Conservation (phyloP, 2,113 vertebrate species). For the Lepisosteus oculatus region DNA sequence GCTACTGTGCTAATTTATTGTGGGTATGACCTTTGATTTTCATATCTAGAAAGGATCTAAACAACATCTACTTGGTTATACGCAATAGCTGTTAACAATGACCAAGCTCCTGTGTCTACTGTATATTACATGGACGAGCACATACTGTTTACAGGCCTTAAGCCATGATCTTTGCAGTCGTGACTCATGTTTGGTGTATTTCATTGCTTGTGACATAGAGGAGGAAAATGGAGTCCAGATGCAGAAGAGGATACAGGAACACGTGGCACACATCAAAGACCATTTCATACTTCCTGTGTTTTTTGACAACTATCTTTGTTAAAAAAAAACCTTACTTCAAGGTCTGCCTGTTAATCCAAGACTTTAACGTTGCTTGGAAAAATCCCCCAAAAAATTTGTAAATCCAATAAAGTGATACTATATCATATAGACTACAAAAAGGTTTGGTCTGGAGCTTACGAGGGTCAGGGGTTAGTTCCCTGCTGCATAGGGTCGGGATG, state of each 20-base stretch:
- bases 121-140: too few relatives aligned
- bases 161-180: constrained; percentile 38
- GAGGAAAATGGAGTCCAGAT: constrained; percentile 74
- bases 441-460: too few relatives aligned
- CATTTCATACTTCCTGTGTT: constrained; percentile 5
- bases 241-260: constrained; percentile 65
- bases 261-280: constrained; percentile 51
- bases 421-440: too few relatives aligned
- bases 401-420: too few relatives aligned
- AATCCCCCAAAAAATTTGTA: neutral
- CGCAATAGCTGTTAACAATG: too few relatives aligned
- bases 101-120: too few relatives aligned
- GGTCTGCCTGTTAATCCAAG: neutral
- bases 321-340: neutral
- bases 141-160: constrained; percentile 29
- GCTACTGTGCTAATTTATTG: too few relatives aligned
- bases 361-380: neutral
- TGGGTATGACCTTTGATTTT: too few relatives aligned
- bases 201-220: constrained; percentile 49
- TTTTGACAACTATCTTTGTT: neutral
- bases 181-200: constrained; percentile 65
- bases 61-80: too few relatives aligned
- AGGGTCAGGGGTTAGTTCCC: too few relatives aligned
- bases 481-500: too few relatives aligned
- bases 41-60: too few relatives aligned